Percentiles rank a stretch among this genome's conserved stretches.
Conservation (phyloP, 2,888 invertebrate genomes). For the Mellilla xanthometata region DNA sequence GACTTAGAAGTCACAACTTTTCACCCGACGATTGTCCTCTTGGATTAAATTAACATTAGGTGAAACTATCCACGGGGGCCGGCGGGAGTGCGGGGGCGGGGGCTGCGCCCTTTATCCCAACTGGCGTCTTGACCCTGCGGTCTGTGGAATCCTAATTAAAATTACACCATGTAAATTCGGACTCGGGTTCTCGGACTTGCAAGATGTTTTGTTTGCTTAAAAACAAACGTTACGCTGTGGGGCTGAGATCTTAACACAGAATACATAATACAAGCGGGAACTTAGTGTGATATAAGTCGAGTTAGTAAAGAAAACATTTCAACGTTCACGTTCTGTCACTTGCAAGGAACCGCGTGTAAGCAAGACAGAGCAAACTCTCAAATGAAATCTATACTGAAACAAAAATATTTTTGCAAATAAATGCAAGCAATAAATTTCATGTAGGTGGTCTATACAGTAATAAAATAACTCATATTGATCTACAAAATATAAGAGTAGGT, state of each 20-base stretch:
- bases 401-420: too few species aligned
- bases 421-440: too few species aligned
- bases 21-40: constrained; percentile 63
- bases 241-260: constrained; percentile 12
- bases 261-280: background rate
- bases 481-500: too few species aligned
- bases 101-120: constrained; percentile 27
- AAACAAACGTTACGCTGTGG: constrained; percentile 41
- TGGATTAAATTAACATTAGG: constrained; percentile 82
- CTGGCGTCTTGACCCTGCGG: constrained; percentile 55
- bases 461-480: too few species aligned
- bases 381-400: too few species aligned
- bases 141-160: constrained; percentile 74
- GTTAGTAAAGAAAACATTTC: too few species aligned
- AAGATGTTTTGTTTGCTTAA: constrained; percentile 67
- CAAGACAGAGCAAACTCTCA: too few species aligned
- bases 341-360: too few species aligned
- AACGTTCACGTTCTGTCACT: too few species aligned
- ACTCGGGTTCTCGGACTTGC: constrained; percentile 54
- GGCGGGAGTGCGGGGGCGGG: background rate
- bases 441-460: too few species aligned
- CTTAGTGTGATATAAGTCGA: too few species aligned
- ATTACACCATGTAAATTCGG: constrained; percentile 78
- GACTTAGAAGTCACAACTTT: constrained; percentile 69
- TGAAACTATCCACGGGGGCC: constrained; percentile 59